Evolutionary conservation across 2,888 invertebrate genomes (phyloP), one percentile per base, ranked within the genome.

Genomic region (Lymantria monacha): DNA sequence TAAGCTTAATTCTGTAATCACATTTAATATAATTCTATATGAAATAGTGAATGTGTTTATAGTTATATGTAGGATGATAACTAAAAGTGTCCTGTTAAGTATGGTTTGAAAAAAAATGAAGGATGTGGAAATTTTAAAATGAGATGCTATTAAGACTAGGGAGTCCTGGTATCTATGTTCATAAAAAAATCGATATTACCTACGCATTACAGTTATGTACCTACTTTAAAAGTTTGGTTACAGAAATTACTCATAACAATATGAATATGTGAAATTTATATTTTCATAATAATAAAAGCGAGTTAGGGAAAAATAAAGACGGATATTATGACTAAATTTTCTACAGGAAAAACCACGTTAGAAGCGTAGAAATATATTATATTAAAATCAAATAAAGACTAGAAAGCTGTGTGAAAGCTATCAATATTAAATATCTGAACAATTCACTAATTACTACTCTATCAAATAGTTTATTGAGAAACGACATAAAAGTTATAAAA

Each of bases 311-410:
- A 22, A 31, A 41, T 37, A 41, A 2, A 30, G 13, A 9, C 41
- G 8, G 3, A 38, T 12, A 33, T 40, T 10, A 53, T 31, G 49
- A 14, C 7, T 48, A 51, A 11, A 46, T 45, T 40, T 55, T 48
- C 45, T 38, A 44, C 33, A 9, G 15, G 12, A 48, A 59, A 50
- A 53, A 66, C 66, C 66, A 67, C 63, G 65, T 63, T 68, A 57
- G 46, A 52, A n/a, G 22, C 22, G 22, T 61, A 33, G 9, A 33
- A 33, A 5, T 9, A 10, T 7, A 33, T 33, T 33, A 33, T 33
- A 10, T 10, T 33, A 10, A 33, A 33, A 10, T 10, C 33, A 10
- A 33, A 9, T 33, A 8, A 33, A 10, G 7, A 33, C 22, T 22
- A 22, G 5, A 22, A 22, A 22, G 22, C 22, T 22, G 22, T 22